Conservation (phyloP, 2,113 vertebrate genomes). For the Solea senegalensis region DNA sequence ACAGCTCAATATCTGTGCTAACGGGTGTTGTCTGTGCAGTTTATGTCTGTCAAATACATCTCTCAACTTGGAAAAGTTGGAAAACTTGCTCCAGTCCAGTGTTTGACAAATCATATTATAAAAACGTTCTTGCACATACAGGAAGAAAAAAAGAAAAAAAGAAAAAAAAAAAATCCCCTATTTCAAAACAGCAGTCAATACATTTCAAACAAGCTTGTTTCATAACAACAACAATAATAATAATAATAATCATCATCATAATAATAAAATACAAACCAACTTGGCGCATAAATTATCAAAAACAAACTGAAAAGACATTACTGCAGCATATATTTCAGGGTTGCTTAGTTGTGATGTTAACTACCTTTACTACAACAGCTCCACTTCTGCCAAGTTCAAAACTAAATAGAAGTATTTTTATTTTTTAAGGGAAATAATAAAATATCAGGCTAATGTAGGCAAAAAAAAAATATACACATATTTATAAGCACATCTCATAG, state of each 20-base stretch:
- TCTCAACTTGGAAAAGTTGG: conserved; percentile 79
- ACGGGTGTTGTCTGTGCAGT: conserved; percentile 73
- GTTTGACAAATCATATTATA: conserved; percentile 85
- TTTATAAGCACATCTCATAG: conserved; percentile 72
- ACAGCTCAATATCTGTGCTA: conserved; percentile 59
- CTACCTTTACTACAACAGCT: conserved; percentile 84
- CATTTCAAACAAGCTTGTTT: conserved; percentile 82
- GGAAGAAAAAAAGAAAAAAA: conserved; percentile 42
- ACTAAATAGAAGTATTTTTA: conserved; percentile 57
- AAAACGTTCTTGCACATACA: conserved; percentile 77
- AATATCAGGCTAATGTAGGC: conserved; percentile 60
- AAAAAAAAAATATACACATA: conserved; percentile 78
- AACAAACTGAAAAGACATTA: conserved; percentile 75
- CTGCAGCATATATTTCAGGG: conserved; percentile 86
- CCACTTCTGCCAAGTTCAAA: conserved; percentile 78
- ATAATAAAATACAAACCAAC: conserved; percentile 78
- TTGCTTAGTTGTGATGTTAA: conserved; percentile 83
- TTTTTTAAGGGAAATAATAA: conserved; percentile 58
- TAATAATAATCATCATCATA: conserved; percentile 74
- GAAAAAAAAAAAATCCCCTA: conserved; percentile 69
- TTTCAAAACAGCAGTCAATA: conserved; percentile 85
- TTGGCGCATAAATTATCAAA: conserved; percentile 82
- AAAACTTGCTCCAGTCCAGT: conserved; percentile 85
- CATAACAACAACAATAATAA: conserved; percentile 71
- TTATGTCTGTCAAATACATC: conserved; percentile 78